Conservation (phyloP, 2,113 vertebrate species). For the Ptilonorhynchus violaceus region DNA sequence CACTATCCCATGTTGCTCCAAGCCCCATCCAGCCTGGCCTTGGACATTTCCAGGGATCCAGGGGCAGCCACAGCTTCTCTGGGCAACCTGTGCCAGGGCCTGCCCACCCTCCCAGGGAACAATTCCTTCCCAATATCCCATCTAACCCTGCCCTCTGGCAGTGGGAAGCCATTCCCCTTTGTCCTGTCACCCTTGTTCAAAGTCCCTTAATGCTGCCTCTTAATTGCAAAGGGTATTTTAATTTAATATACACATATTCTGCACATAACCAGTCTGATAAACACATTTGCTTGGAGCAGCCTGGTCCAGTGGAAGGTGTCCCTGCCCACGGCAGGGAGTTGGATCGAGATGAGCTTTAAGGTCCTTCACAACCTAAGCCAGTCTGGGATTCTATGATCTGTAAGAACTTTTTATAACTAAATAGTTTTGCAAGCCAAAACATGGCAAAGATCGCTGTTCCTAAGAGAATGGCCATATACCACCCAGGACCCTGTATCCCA, state of each 20-base stretch:
- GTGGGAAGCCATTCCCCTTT: neutral
- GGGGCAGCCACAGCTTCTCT: neutral
- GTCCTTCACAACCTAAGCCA: accelerated
- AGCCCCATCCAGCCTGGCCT: neutral
- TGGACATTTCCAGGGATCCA: neutral
- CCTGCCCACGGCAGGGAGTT: neutral
- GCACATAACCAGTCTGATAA: neutral
- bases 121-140: neutral
- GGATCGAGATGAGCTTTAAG: neutral
- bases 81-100: neutral
- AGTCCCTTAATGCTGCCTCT: neutral
- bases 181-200: neutral
- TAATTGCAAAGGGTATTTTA: neutral
- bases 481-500: no score
- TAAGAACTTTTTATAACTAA: neutral
- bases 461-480: neutral
- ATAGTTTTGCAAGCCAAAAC: neutral
- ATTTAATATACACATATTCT: neutral
- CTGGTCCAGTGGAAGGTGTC: neutral
- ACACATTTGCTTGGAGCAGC: neutral
- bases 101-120: neutral
- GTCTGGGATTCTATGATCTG: neutral
- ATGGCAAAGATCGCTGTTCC: neutral
- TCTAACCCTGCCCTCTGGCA: neutral
- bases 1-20: neutral